Percentiles rank a stretch among this genome's conserved stretches.
Conservation (phyloP, 1,140 invertebrate genomes). For the Pissodes strobi region DNA sequence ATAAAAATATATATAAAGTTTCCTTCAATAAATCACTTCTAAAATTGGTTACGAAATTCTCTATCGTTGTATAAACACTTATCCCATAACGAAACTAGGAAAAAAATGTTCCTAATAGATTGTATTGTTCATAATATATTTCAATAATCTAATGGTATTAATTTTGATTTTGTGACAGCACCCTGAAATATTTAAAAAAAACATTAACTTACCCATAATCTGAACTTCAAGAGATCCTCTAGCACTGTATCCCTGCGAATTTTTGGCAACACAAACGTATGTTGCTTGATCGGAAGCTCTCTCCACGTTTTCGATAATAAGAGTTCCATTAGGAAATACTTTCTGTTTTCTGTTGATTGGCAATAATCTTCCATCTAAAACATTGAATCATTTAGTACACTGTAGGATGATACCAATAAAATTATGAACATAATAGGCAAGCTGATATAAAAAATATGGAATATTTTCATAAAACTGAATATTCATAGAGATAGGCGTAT, state of each 20-base stretch:
- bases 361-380: conserved; percentile 68
- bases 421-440: not conserved
- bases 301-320: conserved; percentile 93
- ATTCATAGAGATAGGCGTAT: too few relatives aligned
- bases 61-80: too few relatives aligned
- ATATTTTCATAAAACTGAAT: too few relatives aligned
- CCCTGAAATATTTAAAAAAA: conserved; percentile 10
- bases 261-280: conserved; percentile 92
- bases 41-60: too few relatives aligned
- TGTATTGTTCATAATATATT: too few relatives aligned
- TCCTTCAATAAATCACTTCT: too few relatives aligned
- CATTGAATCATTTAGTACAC: not conserved
- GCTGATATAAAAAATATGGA: too few relatives aligned
- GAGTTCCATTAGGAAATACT: conserved; percentile 90
- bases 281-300: conserved; percentile 89
- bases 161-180: conserved; percentile 9
- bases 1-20: not conserved
- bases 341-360: conserved; percentile 95
- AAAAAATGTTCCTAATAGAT: too few relatives aligned
- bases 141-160: not conserved
- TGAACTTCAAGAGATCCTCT: conserved; percentile 86
- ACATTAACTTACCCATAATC: conserved; percentile 87
- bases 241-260: conserved; percentile 86
- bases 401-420: too few relatives aligned
- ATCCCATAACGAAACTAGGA: too few relatives aligned